Base-by-base conservation (phyloP, 2,113 vertebrate species). In the Notechis scutatus region DNA sequence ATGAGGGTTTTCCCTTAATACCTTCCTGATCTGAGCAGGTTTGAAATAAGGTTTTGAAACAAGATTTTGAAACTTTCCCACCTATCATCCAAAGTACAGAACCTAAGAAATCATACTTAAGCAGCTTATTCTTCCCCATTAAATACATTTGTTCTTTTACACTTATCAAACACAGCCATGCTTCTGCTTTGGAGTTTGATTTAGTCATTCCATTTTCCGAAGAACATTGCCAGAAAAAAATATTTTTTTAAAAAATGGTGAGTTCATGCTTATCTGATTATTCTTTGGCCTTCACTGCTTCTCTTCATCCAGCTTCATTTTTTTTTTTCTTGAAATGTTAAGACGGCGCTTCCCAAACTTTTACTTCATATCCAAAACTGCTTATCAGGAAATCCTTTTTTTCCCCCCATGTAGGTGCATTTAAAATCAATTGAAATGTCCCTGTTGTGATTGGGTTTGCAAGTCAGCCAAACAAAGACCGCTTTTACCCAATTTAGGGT, bases 231-330 rank as follows among this genome's bases (percentile, higher is more conserved):
- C 45, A 26, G 39, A 89, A 50, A 50, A 50, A 50, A 50, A 50
- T 9, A 50, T 50, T 50, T 85, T 92, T 92, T 26, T 21, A 0
- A 23, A 92, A 47, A 90, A 18, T 5, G 29, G 24, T 59, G 42
- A 89, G n/a, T 89, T 85, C 64, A 89, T 89, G 14, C 87, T 81
- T 85, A 42, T 26, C 52, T 92, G 85, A 92, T 56, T 47, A 74
- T 74, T n/a, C 39, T 64, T n/a, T 55, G 47, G 11, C 85, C 29
- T 88, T 24, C 47, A 9, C 20, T 88, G 57, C 45, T 54, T 23
- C 39, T 52, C 85, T 59, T 90, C 26, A 50, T 61, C 61, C 52
- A 92, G 34, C 87, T 55, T 39, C 61, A 39, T 89, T 45, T 56
- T 57, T 45, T 88, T 88, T 55, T 56, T 81, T 45, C 69, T 56